Evolutionary conservation across 2,888 invertebrate genomes (phyloP), one percentile per base, ranked within the genome.

Genomic region (Nemapogon koenigi): DNA sequence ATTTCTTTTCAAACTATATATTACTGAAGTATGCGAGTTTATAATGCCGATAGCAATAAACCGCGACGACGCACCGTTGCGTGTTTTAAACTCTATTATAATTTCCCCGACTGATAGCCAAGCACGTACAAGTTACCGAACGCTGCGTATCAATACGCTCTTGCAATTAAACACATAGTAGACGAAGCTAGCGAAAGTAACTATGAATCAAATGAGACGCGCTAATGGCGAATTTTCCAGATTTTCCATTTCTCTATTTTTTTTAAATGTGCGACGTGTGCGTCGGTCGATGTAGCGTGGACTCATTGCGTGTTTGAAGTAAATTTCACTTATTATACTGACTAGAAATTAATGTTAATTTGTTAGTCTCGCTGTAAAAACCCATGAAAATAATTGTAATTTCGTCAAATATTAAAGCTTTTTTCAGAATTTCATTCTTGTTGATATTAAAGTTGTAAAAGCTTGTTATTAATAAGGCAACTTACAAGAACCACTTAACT

Each of bases 141-240:
- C n/a, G n/a, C n/a, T n/a, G 14, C 3, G 13, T 28, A 28, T 4
- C 13, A 7, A 8, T 31, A 14, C 16, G 19, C 19, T 33, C 33
- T 18, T 33, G 33, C 16, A n/a, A 19, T 33, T 19, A 33, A 18
- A 19, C 10, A 33, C 18, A 33, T 16, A 15, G 8, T 31, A 7
- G 52, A n/a, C 58, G 61, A 60, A 57, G 51, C 55, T 49, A 58
- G 70, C 59, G 75, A 75, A 75, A 75, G 69, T 65, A 66, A 61
- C 60, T 57, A 55, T 55, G 57, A 63, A 60, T 66, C 55, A 27
- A 25, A 61, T 57, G 64, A 61, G 60, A 52, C 53, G 8, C 35
- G 35, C 26, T 49, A 57, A 59, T 61, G 54, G 54, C 50, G 48
- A 15, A 35, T 59, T 67, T 67, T 65, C 57, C 59, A 65, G 61